Conservation (phyloP, 2,888 invertebrate genomes). For the Epirrhoe alternata region DNA sequence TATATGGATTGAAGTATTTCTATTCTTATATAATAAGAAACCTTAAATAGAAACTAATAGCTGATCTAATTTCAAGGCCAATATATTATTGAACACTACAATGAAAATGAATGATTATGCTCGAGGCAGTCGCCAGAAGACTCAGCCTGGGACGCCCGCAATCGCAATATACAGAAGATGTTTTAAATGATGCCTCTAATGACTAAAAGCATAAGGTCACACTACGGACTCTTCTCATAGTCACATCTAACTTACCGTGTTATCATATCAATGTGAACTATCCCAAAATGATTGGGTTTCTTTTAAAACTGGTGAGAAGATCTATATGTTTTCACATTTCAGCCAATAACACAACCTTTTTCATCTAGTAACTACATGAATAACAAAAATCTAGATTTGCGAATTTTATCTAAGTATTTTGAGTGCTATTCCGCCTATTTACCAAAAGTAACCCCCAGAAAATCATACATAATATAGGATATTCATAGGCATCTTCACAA, state of each 20-base stretch:
- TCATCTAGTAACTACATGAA: background rate
- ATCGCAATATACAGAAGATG: slow-evolving; percentile 65
- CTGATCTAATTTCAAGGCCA: slow-evolving; percentile 65
- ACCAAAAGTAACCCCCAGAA: background rate
- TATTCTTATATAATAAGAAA: slow-evolving; percentile 44
- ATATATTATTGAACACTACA: slow-evolving; percentile 72
- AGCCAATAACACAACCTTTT: slow-evolving; percentile 55
- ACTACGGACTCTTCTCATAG: slow-evolving; percentile 69
- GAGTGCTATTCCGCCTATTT: slow-evolving; percentile 11
- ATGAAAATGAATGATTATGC: slow-evolving; percentile 71
- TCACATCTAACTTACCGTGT: slow-evolving; percentile 81
- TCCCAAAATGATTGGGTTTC: slow-evolving; percentile 56
- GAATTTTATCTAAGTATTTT: background rate
- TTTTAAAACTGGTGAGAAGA: slow-evolving; percentile 52
- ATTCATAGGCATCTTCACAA: slow-evolving; percentile 7
- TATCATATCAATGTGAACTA: slow-evolving; percentile 73
- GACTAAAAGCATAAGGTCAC: slow-evolving; percentile 75
- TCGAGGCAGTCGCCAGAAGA: slow-evolving; percentile 67
- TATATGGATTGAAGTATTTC: slow-evolving; percentile 22
- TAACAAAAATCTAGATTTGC: background rate
- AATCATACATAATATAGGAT: background rate
- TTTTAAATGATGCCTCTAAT: slow-evolving; percentile 75
- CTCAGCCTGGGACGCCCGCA: slow-evolving; percentile 64
- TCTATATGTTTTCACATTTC: slow-evolving; percentile 68
- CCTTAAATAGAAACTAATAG: slow-evolving; percentile 56